Percentiles rank a stretch among this genome's conserved stretches.
These are phyloP conservation scores for Homarus americanus DNA, from an alignment of 1,140 invertebrate genomes.

Conservation along the genomic window DNA sequence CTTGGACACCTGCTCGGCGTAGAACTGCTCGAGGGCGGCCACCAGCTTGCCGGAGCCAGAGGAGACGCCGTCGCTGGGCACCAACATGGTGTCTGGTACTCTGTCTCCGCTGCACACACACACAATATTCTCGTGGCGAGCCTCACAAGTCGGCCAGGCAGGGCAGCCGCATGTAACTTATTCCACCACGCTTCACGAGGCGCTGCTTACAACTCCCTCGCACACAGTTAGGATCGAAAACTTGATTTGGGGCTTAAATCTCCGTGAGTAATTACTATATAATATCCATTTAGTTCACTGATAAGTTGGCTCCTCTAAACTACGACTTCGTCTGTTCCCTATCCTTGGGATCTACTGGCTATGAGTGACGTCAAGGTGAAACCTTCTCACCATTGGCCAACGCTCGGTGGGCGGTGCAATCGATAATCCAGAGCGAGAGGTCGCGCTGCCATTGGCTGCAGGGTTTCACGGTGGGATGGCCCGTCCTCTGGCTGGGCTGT, in stretches of 20 bases:
- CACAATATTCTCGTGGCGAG: slow-evolving; percentile 55
- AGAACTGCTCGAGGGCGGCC: slow-evolving; percentile 78
- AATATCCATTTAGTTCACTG: slow-evolving; percentile 76
- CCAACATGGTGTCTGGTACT: slow-evolving; percentile 69
- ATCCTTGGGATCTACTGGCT: slow-evolving; percentile 68
- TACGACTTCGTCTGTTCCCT: slow-evolving; percentile 74
- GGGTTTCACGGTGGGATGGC: background rate
- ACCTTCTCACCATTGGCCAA: slow-evolving; percentile 56
- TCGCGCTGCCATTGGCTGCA: slow-evolving; percentile 22
- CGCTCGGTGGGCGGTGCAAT: slow-evolving; percentile 41
- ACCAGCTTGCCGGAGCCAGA: slow-evolving; percentile 72
- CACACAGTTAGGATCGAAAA: slow-evolving; percentile 75
- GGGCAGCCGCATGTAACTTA: slow-evolving; percentile 58
- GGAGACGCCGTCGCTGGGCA: slow-evolving; percentile 73
- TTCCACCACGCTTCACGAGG: slow-evolving; percentile 48
- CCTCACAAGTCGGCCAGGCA: slow-evolving; percentile 37
- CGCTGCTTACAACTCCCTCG: slow-evolving; percentile 72
- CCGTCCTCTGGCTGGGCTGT: background rate
- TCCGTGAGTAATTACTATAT: slow-evolving; percentile 76
- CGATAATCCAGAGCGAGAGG: slow-evolving; percentile 49
- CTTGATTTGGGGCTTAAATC: slow-evolving; percentile 75
- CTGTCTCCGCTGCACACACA: slow-evolving; percentile 57
- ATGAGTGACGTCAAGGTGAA: slow-evolving; percentile 65
- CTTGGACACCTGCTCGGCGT: slow-evolving; percentile 81
- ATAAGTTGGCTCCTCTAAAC: slow-evolving; percentile 75